phyloP scores from a whole-genome alignment of 2,888 invertebrate genomes.

The Eupelmus urozonus region DNA sequence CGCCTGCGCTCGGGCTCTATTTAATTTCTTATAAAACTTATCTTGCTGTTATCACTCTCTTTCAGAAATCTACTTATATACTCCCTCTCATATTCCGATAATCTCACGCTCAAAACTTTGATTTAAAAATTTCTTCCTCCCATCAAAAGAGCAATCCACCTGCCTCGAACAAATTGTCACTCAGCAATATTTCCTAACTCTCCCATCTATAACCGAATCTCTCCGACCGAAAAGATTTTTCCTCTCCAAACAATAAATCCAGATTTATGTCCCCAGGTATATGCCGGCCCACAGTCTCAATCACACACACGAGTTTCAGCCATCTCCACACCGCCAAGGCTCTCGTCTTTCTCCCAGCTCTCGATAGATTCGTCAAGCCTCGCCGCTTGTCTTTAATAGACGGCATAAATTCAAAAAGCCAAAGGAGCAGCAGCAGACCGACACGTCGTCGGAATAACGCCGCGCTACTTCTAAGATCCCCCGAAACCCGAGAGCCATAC shows the following conservation, averaged over 20 bases:
- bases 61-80: too few species aligned
- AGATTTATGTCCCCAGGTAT: not conserved
- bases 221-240: too few species aligned
- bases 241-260: not conserved
- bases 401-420: constrained; percentile 48
- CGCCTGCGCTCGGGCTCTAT: not conserved
- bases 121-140: too few species aligned
- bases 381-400: constrained; percentile 43
- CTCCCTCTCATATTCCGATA: too few species aligned
- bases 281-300: not conserved
- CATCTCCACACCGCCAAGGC: not conserved
- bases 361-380: constrained; percentile 50
- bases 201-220: too few species aligned
- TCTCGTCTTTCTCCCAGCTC: not conserved
- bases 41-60: too few species aligned
- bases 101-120: too few species aligned
- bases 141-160: too few species aligned
- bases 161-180: too few species aligned
- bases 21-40: not conserved
- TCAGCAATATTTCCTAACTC: too few species aligned
- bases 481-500: constrained; percentile 44
- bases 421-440: constrained; percentile 14
- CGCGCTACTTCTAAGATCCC: too few species aligned
- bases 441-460: too few species aligned
- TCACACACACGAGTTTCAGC: not conserved